Conservation (phyloP, 2,888 invertebrate genomes). For the Ophion slaviceki region DNA sequence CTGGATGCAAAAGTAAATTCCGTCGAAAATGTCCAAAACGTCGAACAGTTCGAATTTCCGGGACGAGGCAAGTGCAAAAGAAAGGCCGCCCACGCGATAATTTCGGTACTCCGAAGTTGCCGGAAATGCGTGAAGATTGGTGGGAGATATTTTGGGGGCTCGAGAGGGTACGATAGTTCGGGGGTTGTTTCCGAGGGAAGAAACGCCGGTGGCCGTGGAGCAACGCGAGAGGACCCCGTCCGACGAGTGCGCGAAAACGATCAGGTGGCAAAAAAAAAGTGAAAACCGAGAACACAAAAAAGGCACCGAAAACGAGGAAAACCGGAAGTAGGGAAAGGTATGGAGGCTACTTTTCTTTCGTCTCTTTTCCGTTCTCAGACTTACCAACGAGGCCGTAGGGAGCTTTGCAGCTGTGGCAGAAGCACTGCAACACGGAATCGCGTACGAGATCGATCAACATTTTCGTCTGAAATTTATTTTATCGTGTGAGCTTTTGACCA, state of each 20-base stretch:
- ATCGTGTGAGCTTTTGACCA: constrained; percentile 2
- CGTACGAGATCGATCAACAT: constrained; percentile 96
- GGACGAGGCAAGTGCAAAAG: neutral
- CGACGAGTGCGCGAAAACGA: constrained; percentile 24
- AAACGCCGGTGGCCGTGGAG: constrained; percentile 31
- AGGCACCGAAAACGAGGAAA: constrained; percentile 52
- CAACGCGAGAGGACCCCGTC: constrained; percentile 27
- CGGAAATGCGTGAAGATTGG: neutral
- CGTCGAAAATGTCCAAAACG: neutral
- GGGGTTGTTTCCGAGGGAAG: neutral
- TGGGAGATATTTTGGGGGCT: neutral
- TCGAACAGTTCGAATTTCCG: neutral
- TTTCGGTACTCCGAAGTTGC: neutral
- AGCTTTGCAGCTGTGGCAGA: constrained; percentile 96
- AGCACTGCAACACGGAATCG: constrained; percentile 96
- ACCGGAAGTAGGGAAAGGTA: neutral
- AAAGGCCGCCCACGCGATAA: neutral
- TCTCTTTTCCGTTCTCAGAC: constrained; percentile 65
- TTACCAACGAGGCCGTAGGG: constrained; percentile 85
- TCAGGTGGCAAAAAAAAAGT: neutral
- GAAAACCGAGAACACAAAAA: constrained; percentile 14
- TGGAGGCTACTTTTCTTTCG: neutral
- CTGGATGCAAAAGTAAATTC: neutral
- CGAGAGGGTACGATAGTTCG: neutral
- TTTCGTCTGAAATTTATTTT: constrained; percentile 73